Conservation (phyloP, 2,888 invertebrate species). For the Hirtodrosophila confusa region DNA sequence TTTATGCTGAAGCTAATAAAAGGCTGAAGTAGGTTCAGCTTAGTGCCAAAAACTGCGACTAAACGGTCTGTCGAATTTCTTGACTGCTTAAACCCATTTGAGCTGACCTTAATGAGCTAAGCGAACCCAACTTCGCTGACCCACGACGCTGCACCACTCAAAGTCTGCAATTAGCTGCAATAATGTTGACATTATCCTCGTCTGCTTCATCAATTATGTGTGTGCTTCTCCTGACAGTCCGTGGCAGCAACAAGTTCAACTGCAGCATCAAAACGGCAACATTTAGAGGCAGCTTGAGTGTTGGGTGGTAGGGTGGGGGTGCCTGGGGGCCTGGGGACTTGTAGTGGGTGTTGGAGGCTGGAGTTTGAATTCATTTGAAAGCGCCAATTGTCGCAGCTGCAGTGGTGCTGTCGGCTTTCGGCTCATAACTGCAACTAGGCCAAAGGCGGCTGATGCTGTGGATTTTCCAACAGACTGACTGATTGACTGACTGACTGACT, state of each 20-base stretch:
- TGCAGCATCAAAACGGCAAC: constrained; percentile 17
- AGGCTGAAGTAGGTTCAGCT: no score
- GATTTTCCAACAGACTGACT: constrained; percentile 1
- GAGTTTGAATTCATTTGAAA: constrained; percentile 3
- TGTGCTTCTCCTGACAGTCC: constrained; percentile 3
- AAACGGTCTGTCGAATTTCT: no score
- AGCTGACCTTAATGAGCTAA: constrained; percentile 13
- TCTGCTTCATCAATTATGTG: constrained; percentile 55
- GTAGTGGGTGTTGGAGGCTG: no score
- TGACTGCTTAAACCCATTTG: background rate
- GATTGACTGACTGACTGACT: constrained; percentile 29
- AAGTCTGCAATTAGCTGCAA: constrained; percentile 53
- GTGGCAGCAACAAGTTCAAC: constrained; percentile 43
- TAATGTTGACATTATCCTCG: constrained; percentile 53
- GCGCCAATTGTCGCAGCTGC: constrained; percentile 9
- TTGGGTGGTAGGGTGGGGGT: background rate
- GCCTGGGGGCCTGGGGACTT: no score
- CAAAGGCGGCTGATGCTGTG: constrained; percentile 17
- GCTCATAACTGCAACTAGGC: constrained; percentile 15
- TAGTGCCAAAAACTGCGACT: no score
- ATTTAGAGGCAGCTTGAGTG: background rate
- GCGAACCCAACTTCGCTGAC: background rate
- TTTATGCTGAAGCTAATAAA: no score
- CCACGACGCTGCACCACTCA: background rate
- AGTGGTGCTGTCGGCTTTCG: background rate